Conservation (phyloP, 2,888 invertebrate genomes). For the Campoplex capitator region DNA sequence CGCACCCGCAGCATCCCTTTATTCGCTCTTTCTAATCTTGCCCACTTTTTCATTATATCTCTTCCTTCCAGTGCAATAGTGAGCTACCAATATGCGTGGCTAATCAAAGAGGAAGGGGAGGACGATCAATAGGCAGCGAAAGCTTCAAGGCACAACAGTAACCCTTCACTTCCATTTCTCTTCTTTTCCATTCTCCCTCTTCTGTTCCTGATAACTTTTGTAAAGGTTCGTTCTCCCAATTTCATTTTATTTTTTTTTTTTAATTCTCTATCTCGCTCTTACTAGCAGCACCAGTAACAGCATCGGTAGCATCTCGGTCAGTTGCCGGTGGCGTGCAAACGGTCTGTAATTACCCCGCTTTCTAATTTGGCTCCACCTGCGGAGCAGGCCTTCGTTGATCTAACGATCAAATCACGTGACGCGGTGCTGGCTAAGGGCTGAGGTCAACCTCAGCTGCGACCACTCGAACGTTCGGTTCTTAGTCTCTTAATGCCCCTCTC, state of each 20-base stretch:
- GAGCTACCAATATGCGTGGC: constrained; percentile 15
- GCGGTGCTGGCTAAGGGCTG: constrained; percentile 71
- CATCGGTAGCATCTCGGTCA: constrained; percentile 76
- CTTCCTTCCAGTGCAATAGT: constrained; percentile 16
- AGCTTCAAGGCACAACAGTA: constrained; percentile 22
- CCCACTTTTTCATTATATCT: background rate
- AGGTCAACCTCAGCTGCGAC: constrained; percentile 71
- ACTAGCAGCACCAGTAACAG: constrained; percentile 35
- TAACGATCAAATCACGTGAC: constrained; percentile 81
- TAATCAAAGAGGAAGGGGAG: constrained; percentile 40
- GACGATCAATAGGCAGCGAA: constrained; percentile 40
- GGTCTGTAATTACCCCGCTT: constrained; percentile 80
- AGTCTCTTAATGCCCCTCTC: background rate
- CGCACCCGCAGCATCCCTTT: background rate
- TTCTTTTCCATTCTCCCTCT: background rate
- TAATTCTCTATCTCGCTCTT: background rate
- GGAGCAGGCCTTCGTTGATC: constrained; percentile 74
- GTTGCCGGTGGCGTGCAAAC: constrained; percentile 80
- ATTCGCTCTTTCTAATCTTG: background rate
- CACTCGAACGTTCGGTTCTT: constrained; percentile 38
- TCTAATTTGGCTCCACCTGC: constrained; percentile 80
- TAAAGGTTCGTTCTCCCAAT: constrained; percentile 24
- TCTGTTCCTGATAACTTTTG: constrained; percentile 10
- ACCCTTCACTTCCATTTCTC: constrained; percentile 7
- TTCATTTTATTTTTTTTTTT: constrained; percentile 1